phyloP scores from a whole-genome alignment of 1,140 invertebrate genomes.

The Bombus balteatus region DNA sequence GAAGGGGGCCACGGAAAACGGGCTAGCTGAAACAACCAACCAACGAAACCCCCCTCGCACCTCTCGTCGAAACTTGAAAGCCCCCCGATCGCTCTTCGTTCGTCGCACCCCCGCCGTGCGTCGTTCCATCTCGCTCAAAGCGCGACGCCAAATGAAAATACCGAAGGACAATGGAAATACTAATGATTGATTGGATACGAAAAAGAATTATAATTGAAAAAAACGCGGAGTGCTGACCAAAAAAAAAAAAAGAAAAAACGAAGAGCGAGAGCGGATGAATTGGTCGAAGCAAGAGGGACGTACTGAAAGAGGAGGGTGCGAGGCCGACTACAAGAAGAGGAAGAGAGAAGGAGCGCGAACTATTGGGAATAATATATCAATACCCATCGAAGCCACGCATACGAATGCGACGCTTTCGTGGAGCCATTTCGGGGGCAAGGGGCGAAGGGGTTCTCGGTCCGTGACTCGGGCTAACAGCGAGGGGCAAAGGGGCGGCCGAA shows the following conservation, averaged over 20 bases:
- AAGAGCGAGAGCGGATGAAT: conserved; percentile 25
- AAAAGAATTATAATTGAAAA: conserved; percentile 84
- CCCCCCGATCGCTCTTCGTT: not conserved
- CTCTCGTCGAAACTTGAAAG: conserved; percentile 60
- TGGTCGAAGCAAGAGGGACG: conserved; percentile 10
- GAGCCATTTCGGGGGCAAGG: conserved; percentile 60
- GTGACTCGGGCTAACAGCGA: conserved; percentile 45
- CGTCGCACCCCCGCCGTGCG: conserved; percentile 6
- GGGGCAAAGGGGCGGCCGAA: conserved; percentile 27
- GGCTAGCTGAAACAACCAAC: conserved; percentile 25
- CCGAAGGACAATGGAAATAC: conserved; percentile 84
- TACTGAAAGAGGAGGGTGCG: conserved; percentile 13
- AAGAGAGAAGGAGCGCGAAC: conserved; percentile 78
- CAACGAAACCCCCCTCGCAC: not conserved
- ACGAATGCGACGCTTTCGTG: conserved; percentile 78
- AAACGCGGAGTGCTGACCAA: conserved; percentile 77
- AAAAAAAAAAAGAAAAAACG: conserved; percentile 69
- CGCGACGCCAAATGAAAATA: conserved; percentile 83
- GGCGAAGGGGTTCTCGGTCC: conserved; percentile 41
- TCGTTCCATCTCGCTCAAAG: conserved; percentile 70
- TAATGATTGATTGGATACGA: conserved; percentile 84
- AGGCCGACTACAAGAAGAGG: conserved; percentile 7
- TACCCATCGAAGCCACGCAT: conserved; percentile 83
- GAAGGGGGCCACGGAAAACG: conserved; percentile 18
- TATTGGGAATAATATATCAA: conserved; percentile 84